Percentiles rank a stretch among this genome's conserved stretches.
Evolutionary conservation across 2,113 vertebrate genomes (phyloP).

Genomic region (Picathartes gymnocephalus): DNA sequence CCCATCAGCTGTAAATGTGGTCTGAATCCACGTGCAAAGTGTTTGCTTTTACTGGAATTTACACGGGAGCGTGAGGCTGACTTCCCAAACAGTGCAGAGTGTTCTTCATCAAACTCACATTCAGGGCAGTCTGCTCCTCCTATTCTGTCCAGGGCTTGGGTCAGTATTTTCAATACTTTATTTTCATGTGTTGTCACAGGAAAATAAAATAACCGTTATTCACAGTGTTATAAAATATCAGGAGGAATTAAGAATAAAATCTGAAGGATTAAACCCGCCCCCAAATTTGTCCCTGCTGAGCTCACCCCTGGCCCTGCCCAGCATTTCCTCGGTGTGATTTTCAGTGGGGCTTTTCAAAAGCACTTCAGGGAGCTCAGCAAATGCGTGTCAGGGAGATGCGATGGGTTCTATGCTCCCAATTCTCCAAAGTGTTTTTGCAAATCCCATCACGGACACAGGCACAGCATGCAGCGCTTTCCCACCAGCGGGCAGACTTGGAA

Average conservation of each 20-base stretch:
- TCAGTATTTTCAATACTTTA: background rate
- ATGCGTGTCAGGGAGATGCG: accelerated
- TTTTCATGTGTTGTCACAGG: background rate
- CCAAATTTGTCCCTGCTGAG: background rate
- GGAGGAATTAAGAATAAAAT: background rate
- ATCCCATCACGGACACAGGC: background rate
- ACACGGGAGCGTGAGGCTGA: background rate
- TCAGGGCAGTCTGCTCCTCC: background rate
- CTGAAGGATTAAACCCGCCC: background rate
- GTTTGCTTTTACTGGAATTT: background rate
- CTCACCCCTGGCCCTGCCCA: background rate
- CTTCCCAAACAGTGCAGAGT: background rate
- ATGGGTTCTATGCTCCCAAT: background rate
- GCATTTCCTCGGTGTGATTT: background rate
- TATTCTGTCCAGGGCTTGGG: background rate
- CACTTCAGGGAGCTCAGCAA: background rate
- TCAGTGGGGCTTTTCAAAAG: background rate
- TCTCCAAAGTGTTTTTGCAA: background rate
- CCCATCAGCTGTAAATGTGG: background rate
- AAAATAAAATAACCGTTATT: background rate
- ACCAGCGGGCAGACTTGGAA: background rate
- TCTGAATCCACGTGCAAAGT: background rate
- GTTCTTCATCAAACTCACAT: background rate
- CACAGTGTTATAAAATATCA: background rate
- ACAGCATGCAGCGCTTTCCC: background rate